phyloP scores from a whole-genome alignment of 37 sponge, comb jelly and placozoan genomes.

The Eunapius fragilis region DNA sequence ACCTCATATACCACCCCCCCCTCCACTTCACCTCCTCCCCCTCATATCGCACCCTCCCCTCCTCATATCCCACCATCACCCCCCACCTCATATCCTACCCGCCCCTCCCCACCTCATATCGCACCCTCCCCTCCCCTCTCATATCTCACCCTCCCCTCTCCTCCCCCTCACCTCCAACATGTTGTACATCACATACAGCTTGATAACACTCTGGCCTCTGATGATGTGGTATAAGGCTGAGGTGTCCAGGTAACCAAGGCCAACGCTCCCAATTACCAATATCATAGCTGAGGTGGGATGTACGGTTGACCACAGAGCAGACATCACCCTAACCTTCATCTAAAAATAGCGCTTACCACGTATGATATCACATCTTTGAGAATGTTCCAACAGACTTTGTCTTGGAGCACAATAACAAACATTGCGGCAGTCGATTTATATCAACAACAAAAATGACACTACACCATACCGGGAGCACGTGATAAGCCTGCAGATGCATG shows the following conservation, averaged over 20 bases:
- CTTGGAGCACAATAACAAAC: slow-evolving; percentile 7
- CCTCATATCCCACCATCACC: background rate
- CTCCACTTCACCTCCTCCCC: too few relatives aligned
- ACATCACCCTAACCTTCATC: background rate
- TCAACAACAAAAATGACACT: background rate
- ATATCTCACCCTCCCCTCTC: background rate
- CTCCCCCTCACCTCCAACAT: slow-evolving; percentile 83
- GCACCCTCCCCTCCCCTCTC: background rate
- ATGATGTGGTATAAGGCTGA: slow-evolving; percentile 93
- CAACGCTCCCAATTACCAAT: slow-evolving; percentile 36
- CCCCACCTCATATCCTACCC: too few relatives aligned
- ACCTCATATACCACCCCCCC: too few relatives aligned
- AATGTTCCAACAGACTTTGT: slow-evolving; percentile 19
- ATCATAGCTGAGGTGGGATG: slow-evolving; percentile 11
- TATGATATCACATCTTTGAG: slow-evolving; percentile 36
- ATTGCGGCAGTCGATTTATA: background rate
- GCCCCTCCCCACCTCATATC: background rate
- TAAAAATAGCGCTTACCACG: slow-evolving; percentile 28
- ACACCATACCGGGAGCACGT: slow-evolving; percentile 33
- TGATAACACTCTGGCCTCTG: slow-evolving; percentile 92
- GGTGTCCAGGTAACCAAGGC: slow-evolving; percentile 77
- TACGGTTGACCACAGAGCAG: background rate
- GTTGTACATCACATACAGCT: slow-evolving; percentile 97
- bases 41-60: too few relatives aligned
- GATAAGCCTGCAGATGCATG: slow-evolving; percentile 22